Evolutionary conservation across 1,140 invertebrate species (phyloP).

Genomic region (Bombus soroeensis): DNA sequence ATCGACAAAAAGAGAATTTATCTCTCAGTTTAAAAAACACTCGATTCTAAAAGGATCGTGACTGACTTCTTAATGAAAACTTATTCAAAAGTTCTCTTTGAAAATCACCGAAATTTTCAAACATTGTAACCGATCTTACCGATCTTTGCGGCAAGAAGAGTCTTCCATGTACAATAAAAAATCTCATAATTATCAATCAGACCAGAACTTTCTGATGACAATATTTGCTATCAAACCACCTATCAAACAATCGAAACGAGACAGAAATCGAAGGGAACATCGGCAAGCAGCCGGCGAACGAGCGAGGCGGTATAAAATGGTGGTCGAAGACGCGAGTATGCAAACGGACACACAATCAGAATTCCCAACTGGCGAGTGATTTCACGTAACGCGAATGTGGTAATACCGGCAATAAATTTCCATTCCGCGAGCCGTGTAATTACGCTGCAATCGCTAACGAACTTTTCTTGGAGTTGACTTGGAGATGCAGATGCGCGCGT

Average conservation of each 20-base stretch:
- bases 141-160: too few relatives aligned
- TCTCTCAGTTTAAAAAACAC: too few relatives aligned
- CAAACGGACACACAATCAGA: conserved; percentile 19
- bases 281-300: not conserved
- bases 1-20: too few relatives aligned
- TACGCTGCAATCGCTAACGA: conserved; percentile 33
- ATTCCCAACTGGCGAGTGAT: conserved; percentile 28
- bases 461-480: conserved; percentile 20
- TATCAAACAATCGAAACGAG: not conserved
- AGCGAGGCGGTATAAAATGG: not conserved
- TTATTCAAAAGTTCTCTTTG: too few relatives aligned
- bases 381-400: conserved; percentile 40
- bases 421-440: conserved; percentile 29
- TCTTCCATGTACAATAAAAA: too few relatives aligned
- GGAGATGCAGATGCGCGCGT: not conserved
- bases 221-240: too few relatives aligned
- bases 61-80: too few relatives aligned
- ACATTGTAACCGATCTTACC: too few relatives aligned
- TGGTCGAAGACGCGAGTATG: not conserved
- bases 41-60: too few relatives aligned
- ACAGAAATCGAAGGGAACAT: not conserved
- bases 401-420: conserved; percentile 40
- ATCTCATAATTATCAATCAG: too few relatives aligned
- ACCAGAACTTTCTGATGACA: too few relatives aligned
- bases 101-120: too few relatives aligned